Evolutionary conservation across 2,888 invertebrate genomes (phyloP).

Genomic region (Trissoscelio sp.): DNA sequence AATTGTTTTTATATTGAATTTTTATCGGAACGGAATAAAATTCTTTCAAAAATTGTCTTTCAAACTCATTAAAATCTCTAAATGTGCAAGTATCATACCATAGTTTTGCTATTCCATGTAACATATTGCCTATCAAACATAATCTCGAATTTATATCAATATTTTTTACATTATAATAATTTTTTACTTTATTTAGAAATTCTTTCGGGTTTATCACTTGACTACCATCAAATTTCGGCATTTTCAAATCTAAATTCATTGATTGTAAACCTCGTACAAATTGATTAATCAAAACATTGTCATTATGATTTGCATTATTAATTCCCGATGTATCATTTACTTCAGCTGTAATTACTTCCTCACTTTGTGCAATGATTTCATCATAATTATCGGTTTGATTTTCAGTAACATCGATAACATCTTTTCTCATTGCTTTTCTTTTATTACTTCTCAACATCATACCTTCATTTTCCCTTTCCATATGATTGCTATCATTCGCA

Average conservation of each 20-base stretch:
- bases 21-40: slow-evolving; percentile 19
- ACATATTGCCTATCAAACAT: slow-evolving; percentile 3
- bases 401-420: too few species aligned
- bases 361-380: too few species aligned
- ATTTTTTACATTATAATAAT: slow-evolving; percentile 19
- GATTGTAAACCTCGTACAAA: slow-evolving; percentile 16
- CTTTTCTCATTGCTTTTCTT: too few species aligned
- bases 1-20: slow-evolving; percentile 36
- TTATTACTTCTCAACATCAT: too few species aligned
- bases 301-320: too few species aligned
- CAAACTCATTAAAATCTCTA: slow-evolving; percentile 2
- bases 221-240: slow-evolving; percentile 32
- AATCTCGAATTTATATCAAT: not conserved
- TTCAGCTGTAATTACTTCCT: too few species aligned
- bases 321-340: too few species aligned
- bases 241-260: slow-evolving; percentile 24
- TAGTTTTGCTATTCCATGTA: too few species aligned
- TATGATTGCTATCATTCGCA: not conserved
- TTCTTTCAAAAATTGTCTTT: too few species aligned
- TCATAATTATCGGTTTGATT: too few species aligned
- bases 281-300: too few species aligned
- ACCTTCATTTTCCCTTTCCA: too few species aligned
- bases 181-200: slow-evolving; percentile 35
- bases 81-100: slow-evolving; percentile 19
- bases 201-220: slow-evolving; percentile 19